Percentiles rank a stretch among this genome's conserved stretches.
Evolutionary conservation across 2,113 vertebrate species (phyloP).

Genomic region (Forbesichthys papilliferus): DNA sequence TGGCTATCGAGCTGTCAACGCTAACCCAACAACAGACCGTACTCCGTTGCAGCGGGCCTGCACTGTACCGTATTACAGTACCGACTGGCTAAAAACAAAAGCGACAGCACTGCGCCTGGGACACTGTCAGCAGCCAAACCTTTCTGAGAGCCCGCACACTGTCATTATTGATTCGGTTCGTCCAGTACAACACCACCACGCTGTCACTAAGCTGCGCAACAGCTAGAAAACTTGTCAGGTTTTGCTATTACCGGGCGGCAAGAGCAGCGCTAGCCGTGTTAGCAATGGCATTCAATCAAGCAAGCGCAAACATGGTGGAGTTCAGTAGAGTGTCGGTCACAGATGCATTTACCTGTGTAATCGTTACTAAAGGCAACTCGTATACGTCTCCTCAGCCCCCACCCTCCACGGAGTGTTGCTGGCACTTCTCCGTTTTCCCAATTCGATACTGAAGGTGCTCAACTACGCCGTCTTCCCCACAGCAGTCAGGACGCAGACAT

Average conservation of each 20-base stretch:
- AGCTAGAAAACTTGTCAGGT: constrained; percentile 36
- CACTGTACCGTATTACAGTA: neutral
- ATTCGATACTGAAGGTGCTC: constrained; percentile 61
- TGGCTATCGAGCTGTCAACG: constrained; percentile 23
- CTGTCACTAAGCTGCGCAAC: constrained; percentile 16
- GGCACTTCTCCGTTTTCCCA: constrained; percentile 56
- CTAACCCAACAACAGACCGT: constrained; percentile 55
- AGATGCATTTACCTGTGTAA: constrained; percentile 68
- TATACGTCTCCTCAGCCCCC: constrained; percentile 66
- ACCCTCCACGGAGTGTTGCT: constrained; percentile 62
- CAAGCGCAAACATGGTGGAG: constrained; percentile 38
- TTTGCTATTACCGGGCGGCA: neutral
- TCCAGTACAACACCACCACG: constrained; percentile 8
- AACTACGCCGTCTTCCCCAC: constrained; percentile 62
- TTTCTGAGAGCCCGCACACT: neutral
- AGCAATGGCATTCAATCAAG: constrained; percentile 52
- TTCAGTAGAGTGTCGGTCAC: constrained; percentile 33
- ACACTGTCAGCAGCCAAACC: neutral
- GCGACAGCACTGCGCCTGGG: constrained; percentile 2
- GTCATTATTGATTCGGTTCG: constrained; percentile 12
- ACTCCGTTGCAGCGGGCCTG: constrained; percentile 46
- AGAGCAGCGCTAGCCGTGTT: constrained; percentile 43
- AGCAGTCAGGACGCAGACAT: constrained; percentile 80
- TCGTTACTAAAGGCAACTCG: constrained; percentile 46
- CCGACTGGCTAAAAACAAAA: constrained; percentile 37